Evolutionary conservation across 1,140 invertebrate genomes (phyloP), one percentile per base, ranked within the genome.

Genomic region (Plectus sambesii): DNA sequence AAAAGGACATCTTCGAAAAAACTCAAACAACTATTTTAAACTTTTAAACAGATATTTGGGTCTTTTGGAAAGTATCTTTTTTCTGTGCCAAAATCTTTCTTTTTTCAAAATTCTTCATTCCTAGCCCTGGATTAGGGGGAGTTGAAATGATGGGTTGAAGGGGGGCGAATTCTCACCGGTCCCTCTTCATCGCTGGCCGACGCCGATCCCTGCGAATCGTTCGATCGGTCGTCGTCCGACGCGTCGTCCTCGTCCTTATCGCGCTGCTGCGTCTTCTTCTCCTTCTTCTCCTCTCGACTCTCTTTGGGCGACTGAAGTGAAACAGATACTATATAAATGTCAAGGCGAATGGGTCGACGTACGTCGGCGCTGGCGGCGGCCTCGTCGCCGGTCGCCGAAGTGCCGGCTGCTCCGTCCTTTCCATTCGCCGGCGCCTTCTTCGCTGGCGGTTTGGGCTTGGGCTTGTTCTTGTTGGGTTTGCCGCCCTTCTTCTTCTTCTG

Each of bases 121-220:
- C n/a, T n/a, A n/a, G n/a, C n/a, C n/a, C n/a, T n/a, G n/a, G n/a
- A n/a, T n/a, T n/a, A n/a, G n/a, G n/a, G n/a, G n/a, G n/a, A n/a
- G n/a, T n/a, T n/a, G n/a, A n/a, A n/a, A n/a, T n/a, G n/a, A n/a
- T n/a, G n/a, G n/a, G n/a, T n/a, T n/a, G n/a, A n/a, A n/a, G n/a
- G n/a, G n/a, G n/a, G n/a, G n/a, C n/a, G n/a, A n/a, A n/a, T 5
- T 73, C 74, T n/a, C n/a, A n/a, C n/a, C 60, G 81, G 74, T 53
- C 78, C 79, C 17, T 70, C 73, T 56, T 78, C 78, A 24, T 72
- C 70, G 5, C 63, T 69, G 43, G 73, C 75, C n/a, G n/a, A n/a
- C n/a, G n/a, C n/a, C n/a, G n/a, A 12, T 73, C 71, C 43, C 78
- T 77, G 42, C 75, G 74, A 15, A 60, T 69, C 42, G 73, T 72